phyloP scores from a whole-genome alignment of 2,797 vertebrate species.

The Pipistrellus pipistrellus region DNA sequence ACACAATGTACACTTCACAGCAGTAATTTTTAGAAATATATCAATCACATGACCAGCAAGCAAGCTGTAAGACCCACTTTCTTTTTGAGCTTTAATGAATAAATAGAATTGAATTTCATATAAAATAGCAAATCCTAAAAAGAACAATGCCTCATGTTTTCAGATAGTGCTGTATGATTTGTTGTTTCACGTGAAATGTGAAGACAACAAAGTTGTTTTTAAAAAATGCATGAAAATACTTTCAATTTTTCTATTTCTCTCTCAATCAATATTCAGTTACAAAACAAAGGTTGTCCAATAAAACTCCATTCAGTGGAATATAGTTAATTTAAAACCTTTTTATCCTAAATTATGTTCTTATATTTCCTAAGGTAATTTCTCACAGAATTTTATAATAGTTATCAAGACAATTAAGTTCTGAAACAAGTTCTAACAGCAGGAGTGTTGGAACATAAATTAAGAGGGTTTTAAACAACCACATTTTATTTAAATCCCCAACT shows the following conservation, averaged over 20 bases:
- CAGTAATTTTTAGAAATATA: neutral
- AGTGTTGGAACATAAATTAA: constrained; percentile 77
- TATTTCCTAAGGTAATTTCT: constrained; percentile 75
- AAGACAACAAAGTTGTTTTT: neutral
- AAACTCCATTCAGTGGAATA: constrained; percentile 54
- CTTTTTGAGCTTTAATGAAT: neutral
- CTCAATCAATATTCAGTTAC: constrained; percentile 45
- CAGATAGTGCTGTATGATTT: neutral
- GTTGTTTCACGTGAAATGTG: neutral
- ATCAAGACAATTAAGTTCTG: constrained; percentile 81
- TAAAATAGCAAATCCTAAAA: neutral
- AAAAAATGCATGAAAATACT: constrained; percentile 4
- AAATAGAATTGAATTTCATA: neutral
- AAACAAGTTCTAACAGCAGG: constrained; percentile 68
- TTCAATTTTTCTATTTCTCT: constrained; percentile 19
- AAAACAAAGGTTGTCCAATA: neutral
- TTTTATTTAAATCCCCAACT: constrained; percentile 82
- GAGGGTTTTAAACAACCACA: constrained; percentile 72
- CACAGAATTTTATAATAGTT: constrained; percentile 70
- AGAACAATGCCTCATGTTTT: neutral
- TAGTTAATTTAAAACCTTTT: constrained; percentile 67
- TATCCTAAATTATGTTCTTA: constrained; percentile 68
- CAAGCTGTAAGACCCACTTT: neutral
- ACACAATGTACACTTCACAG: neutral
- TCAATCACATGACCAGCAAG: neutral